These are phyloP conservation scores for Sphaerodactylus townsendi DNA, from an alignment of 2,113 vertebrate genomes.

Conservation along the genomic window DNA sequence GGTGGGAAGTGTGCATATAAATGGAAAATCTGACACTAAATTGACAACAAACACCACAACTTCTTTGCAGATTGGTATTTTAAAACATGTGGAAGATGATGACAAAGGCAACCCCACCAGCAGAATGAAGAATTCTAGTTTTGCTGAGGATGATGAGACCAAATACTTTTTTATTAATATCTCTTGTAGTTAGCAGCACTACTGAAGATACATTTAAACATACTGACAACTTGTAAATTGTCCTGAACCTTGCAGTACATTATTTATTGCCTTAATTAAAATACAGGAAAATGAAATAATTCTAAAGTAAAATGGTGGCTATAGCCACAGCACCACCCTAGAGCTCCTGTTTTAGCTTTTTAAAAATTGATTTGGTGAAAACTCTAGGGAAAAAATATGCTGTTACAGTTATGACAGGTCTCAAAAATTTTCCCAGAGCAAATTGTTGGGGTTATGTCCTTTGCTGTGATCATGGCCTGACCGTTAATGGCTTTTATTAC, in stretches of 20 bases:
- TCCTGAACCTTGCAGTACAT: not conserved
- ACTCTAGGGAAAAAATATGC: no score
- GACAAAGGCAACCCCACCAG: not conserved
- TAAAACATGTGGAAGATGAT: not conserved
- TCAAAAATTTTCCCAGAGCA: no score
- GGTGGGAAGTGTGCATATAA: not conserved
- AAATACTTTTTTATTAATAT: not conserved
- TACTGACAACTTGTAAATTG: not conserved
- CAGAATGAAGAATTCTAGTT: not conserved
- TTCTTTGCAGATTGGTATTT: not conserved
- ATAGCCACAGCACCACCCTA: not conserved
- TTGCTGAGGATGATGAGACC: not conserved
- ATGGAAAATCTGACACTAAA: not conserved
- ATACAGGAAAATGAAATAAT: not conserved
- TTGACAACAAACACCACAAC: not conserved
- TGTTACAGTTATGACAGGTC: no score
- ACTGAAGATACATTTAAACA: not conserved
- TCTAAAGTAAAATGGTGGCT: not conserved
- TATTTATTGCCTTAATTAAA: not conserved
- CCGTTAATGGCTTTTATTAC: no score
- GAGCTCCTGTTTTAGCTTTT: conserved; percentile 5
- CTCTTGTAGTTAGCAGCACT: not conserved
- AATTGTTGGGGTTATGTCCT: no score
- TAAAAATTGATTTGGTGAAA: no score
- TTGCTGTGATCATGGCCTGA: no score